A percentile compares a stretch with the other conserved stretches of the same genome.
These are phyloP conservation scores for Malaclemys terrapin DNA, from an alignment of 2,113 vertebrate genomes.

Conservation along the genomic window DNA sequence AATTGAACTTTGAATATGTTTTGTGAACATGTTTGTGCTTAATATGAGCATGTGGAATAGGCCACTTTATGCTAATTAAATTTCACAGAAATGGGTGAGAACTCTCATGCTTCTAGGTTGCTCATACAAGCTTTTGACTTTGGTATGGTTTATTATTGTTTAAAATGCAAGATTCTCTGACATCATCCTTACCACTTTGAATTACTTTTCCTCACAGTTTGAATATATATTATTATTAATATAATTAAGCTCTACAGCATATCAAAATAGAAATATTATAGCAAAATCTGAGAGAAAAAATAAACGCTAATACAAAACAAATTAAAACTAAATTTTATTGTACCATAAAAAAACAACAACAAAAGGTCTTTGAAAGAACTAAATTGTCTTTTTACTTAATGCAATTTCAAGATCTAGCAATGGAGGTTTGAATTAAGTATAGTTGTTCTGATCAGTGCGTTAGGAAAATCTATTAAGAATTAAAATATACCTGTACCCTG, in stretches of 20 bases:
- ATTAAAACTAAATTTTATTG: background rate
- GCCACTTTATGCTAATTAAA: background rate
- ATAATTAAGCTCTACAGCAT: background rate
- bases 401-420: constrained; percentile 1
- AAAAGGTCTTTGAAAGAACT: background rate
- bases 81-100: background rate
- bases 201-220: background rate
- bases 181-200: background rate
- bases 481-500: background rate
- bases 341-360: background rate
- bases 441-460: constrained; percentile 21
- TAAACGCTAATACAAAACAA: background rate
- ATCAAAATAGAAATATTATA: background rate
- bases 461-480: background rate
- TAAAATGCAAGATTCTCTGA: background rate
- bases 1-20: accelerated
- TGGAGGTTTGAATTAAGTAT: background rate
- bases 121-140: background rate
- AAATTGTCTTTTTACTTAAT: background rate
- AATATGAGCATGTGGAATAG: background rate
- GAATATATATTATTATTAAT: background rate
- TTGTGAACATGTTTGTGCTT: background rate
- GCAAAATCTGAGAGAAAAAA: background rate
- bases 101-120: background rate
- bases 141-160: background rate